Percentiles rank a stretch among this genome's conserved stretches.
Conservation (phyloP, 1,140 invertebrate species). For the Eurosta solidaginis region DNA sequence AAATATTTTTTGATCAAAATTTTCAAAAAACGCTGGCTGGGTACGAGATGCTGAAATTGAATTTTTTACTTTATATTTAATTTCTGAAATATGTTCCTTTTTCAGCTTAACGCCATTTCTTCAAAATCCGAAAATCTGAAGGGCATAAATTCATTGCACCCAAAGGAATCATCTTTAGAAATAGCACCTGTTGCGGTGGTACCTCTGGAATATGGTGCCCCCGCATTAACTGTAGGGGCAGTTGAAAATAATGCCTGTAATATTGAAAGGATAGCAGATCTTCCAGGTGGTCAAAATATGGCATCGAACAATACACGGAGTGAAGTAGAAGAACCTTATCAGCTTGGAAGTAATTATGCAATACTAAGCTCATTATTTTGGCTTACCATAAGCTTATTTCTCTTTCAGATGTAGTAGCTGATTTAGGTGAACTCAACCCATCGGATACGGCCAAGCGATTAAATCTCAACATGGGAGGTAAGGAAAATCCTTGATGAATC, state of each 20-base stretch:
- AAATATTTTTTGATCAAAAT: too few relatives aligned
- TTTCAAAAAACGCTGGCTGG: too few relatives aligned
- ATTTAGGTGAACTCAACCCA: constrained; percentile 28
- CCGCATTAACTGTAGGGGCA: not conserved
- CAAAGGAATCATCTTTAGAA: not conserved
- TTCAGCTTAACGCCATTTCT: not conserved
- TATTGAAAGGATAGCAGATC: not conserved
- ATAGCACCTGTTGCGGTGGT: not conserved
- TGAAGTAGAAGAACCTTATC: not conserved
- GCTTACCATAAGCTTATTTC: not conserved
- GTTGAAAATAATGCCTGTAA: not conserved
- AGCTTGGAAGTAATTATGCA: constrained; percentile 29
- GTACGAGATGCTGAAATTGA: not conserved
- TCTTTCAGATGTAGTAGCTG: not conserved
- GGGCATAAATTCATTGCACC: not conserved
- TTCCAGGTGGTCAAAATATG: not conserved
- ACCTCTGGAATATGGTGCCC: not conserved
- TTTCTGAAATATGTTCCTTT: not conserved
- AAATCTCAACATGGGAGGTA: constrained; percentile 33
- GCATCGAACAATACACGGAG: not conserved
- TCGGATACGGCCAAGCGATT: constrained; percentile 25
- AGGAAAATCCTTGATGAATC: too few relatives aligned
- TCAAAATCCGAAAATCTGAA: not conserved
- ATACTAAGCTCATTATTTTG: not conserved
- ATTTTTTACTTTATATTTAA: not conserved